These are phyloP conservation scores for Crax fasciolata DNA, from an alignment of 2,797 vertebrate species.

Conservation along the genomic window DNA sequence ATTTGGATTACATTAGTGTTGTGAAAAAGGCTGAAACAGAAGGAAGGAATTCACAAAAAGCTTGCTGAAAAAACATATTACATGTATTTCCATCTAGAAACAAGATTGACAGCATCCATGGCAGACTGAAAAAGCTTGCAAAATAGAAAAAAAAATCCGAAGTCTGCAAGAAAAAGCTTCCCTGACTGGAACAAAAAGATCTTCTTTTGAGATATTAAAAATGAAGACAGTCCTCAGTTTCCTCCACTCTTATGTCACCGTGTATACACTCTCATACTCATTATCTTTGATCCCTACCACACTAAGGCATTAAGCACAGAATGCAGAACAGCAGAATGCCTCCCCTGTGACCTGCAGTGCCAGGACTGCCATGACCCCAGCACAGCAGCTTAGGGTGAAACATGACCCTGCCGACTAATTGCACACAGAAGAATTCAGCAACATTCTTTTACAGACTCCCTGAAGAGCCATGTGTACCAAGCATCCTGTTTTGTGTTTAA, in stretches of 20 bases:
- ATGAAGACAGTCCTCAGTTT: neutral
- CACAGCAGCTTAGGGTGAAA: neutral
- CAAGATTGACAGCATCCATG: neutral
- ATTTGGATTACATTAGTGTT: neutral
- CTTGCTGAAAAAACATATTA: neutral
- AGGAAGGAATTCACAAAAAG: neutral
- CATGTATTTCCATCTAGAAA: neutral
- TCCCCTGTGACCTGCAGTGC: neutral
- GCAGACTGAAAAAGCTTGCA: neutral
- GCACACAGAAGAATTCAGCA: neutral
- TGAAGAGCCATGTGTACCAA: neutral
- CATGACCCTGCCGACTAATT: accelerated
- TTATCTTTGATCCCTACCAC: neutral
- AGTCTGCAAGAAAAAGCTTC: neutral
- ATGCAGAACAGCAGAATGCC: neutral
- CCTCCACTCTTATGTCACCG: neutral
- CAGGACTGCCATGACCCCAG: accelerated
- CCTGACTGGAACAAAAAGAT: neutral
- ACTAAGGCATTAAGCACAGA: neutral
- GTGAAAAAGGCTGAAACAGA: neutral
- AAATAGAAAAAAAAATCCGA: neutral
- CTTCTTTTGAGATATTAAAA: neutral
- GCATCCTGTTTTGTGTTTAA: neutral
- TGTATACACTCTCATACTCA: neutral
- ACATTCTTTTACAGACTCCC: neutral